phyloP scores from a whole-genome alignment of 1,140 invertebrate genomes.

The Idris sp. region DNA sequence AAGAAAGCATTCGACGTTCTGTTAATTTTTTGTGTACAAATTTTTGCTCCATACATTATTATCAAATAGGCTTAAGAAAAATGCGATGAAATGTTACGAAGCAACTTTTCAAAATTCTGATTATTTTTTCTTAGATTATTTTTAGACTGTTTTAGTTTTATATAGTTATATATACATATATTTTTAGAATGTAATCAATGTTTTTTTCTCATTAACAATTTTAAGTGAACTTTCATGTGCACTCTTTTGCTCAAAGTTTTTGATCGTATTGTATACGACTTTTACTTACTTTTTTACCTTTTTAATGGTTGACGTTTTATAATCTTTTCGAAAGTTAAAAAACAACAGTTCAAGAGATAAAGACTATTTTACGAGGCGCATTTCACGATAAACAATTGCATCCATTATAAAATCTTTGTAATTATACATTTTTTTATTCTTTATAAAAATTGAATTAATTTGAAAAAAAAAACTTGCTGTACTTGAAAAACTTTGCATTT shows the following conservation, averaged over 20 bases:
- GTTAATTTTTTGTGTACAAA: too few species aligned
- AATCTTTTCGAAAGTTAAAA: constrained; percentile 19
- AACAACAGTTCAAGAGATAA: constrained; percentile 38
- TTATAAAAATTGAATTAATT: not conserved
- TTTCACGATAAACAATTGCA: constrained; percentile 17
- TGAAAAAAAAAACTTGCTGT: constrained; percentile 2
- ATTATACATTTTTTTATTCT: constrained; percentile 27
- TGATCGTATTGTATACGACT: constrained; percentile 12
- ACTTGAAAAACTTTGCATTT: too few species aligned
- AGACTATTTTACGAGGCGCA: constrained; percentile 46
- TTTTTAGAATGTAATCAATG: constrained; percentile 15
- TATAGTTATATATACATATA: too few species aligned
- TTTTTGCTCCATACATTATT: too few species aligned
- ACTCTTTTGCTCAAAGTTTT: constrained; percentile 46
- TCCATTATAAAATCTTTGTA: too few species aligned
- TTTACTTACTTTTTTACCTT: constrained; percentile 43
- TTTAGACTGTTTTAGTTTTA: constrained; percentile 32
- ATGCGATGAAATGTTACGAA: too few species aligned
- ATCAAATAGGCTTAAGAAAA: too few species aligned
- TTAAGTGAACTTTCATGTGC: constrained; percentile 23
- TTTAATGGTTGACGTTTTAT: constrained; percentile 36
- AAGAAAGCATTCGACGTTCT: too few species aligned
- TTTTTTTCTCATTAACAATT: constrained; percentile 15
- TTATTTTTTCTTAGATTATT: not conserved
- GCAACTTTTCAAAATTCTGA: constrained; percentile 9